A percentile compares a stretch with the other conserved stretches of the same genome.
Evolutionary conservation across 1,140 invertebrate species (phyloP).

Genomic region (Choristoneura fumiferana): DNA sequence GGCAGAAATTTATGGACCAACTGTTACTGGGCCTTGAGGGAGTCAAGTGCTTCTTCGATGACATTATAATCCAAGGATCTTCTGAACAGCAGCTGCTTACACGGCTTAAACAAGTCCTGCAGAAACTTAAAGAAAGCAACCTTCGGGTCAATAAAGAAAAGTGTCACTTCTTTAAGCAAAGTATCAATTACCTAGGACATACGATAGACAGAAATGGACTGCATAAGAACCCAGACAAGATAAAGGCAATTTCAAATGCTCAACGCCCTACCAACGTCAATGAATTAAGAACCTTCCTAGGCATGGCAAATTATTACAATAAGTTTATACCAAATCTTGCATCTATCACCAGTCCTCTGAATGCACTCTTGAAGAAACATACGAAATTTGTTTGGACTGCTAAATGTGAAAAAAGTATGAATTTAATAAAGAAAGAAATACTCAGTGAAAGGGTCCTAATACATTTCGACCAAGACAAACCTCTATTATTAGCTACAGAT

Average conservation of each 20-base stretch:
- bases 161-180: slow-evolving; percentile 27
- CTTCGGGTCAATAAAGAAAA: slow-evolving; percentile 22
- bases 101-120: slow-evolving; percentile 14
- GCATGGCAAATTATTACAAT: slow-evolving; percentile 42
- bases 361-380: slow-evolving; percentile 37
- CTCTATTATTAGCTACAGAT: slow-evolving; percentile 56
- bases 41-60: slow-evolving; percentile 25
- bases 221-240: slow-evolving; percentile 20
- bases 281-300: slow-evolving; percentile 41
- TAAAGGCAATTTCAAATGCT: slow-evolving; percentile 20
- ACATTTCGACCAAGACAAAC: slow-evolving; percentile 50
- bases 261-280: slow-evolving; percentile 12
- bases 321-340: slow-evolving; percentile 40
- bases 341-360: slow-evolving; percentile 23
- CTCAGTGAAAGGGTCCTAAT: slow-evolving; percentile 36
- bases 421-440: slow-evolving; percentile 33
- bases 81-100: slow-evolving; percentile 10
- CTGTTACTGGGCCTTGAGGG: too few species aligned
- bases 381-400: slow-evolving; percentile 31
- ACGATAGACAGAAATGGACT: slow-evolving; percentile 26
- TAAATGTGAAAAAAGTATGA: slow-evolving; percentile 35
- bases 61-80: slow-evolving; percentile 22
- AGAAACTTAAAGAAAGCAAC: slow-evolving; percentile 16
- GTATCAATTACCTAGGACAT: slow-evolving; percentile 26
- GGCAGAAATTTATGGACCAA: too few species aligned